Evolutionary conservation across 2,113 vertebrate species (phyloP).

Genomic region (Pelmatolapia mariae): DNA sequence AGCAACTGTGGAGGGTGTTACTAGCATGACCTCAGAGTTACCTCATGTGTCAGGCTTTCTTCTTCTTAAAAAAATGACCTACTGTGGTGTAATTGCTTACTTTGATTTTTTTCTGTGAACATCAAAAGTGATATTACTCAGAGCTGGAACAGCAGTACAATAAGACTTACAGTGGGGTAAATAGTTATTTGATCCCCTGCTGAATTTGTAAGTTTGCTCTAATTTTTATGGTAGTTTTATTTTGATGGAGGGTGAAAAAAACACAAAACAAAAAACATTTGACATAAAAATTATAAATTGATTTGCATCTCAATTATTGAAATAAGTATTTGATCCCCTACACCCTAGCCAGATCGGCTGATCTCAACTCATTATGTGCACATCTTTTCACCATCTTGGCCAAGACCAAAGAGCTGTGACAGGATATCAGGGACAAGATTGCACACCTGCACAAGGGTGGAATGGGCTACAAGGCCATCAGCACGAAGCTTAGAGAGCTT

Average conservation of each 20-base stretch:
- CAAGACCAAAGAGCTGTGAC: neutral
- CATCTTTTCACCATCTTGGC: neutral
- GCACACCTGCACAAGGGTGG: rapidly evolving
- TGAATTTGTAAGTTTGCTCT: neutral
- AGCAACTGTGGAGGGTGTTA: neutral
- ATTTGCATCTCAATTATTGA: neutral
- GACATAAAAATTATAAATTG: neutral
- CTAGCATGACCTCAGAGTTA: neutral
- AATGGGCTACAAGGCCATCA: neutral
- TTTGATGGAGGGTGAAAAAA: neutral
- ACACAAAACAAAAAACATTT: rapidly evolving
- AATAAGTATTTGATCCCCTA: neutral
- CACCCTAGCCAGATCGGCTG: neutral
- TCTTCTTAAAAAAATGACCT: neutral
- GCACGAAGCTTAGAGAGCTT: rapidly evolving
- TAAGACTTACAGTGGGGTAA: neutral
- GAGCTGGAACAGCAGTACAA: neutral
- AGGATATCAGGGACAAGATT: rapidly evolving
- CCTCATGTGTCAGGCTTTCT: neutral
- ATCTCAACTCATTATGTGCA: neutral
- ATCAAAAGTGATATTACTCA: neutral
- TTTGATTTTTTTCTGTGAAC: neutral
- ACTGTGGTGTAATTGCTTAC: neutral
- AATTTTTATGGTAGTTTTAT: neutral
- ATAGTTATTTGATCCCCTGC: neutral